Conservation (phyloP, 2,113 vertebrate genomes). For the zebrafish (Danio rerio) region GRCz12tu NC_133194.1:10121001-10121500, state of each 20-base stretch:
- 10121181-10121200: constrained; percentile 60
- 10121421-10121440: neutral
- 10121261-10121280: constrained; percentile 31
- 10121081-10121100: neutral
- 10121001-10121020: constrained; percentile 29
- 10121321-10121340: neutral
- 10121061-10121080: constrained; percentile 8
- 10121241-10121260: constrained; percentile 13
- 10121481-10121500: neutral
- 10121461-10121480: neutral
- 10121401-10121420: neutral
- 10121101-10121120: constrained; percentile 29
- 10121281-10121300: constrained; percentile 16
- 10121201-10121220: constrained; percentile 72
- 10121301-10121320: constrained; percentile 18
- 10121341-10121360: neutral
- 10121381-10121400: neutral
- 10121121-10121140: constrained; percentile 67
- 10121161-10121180: constrained; percentile 74
- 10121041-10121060: neutral
- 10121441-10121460: neutral
- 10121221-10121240: constrained; percentile 56
- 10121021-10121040: neutral
- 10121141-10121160: constrained; percentile 70
- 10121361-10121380: neutral